Base-by-base conservation (phyloP, 2,888 invertebrate genomes). In the Eutolmus rufibarbis region DNA sequence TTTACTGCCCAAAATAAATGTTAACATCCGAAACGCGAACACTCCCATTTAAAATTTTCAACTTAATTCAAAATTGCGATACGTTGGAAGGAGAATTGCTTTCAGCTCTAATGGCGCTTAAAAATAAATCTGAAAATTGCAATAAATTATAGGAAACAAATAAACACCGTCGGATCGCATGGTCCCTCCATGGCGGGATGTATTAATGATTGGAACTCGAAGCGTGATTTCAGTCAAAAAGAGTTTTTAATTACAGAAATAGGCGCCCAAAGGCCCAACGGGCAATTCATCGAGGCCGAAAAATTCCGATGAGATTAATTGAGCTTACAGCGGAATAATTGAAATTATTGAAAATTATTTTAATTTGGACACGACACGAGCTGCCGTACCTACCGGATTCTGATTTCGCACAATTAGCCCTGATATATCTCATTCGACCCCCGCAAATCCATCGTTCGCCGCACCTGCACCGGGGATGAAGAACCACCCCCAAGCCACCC, bases 271-370 rank as follows among this genome's bases (percentile, higher is more conserved):
- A n/a, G 57, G 23, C 51, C 51, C 66, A 28, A 12, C 28, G 66
- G 66, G 8, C 23, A n/a, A 19, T 66, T 12, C 19, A 31, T 31
- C 19, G 28, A 37, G 16, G 0, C 40, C 16, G 66, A 51, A 84
- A 84, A 84, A 84, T 84, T 66, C 43, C 19, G 37, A 40, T 84
- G 84, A 84, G 40, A 40, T 40, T 51, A 66, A 66, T 66, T 66
- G 66, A 66, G 66, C 66, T 66, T 28, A 66, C 66, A 66, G 66
- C 28, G 66, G 84, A 84, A 84, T 84, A 84, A 84, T 84, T 84
- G 84, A 84, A 84, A 74, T 84, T 84, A 84, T 84, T 84, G 84
- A 66, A 84, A 84, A 84, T 84, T 84, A 74, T 84, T 84, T 84
- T 66, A 84, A 66, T 84, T 84, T 66, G 19, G 66, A 81, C 46